Evolutionary conservation across 1,140 invertebrate genomes (phyloP).

Genomic region (Manduca sexta): DNA sequence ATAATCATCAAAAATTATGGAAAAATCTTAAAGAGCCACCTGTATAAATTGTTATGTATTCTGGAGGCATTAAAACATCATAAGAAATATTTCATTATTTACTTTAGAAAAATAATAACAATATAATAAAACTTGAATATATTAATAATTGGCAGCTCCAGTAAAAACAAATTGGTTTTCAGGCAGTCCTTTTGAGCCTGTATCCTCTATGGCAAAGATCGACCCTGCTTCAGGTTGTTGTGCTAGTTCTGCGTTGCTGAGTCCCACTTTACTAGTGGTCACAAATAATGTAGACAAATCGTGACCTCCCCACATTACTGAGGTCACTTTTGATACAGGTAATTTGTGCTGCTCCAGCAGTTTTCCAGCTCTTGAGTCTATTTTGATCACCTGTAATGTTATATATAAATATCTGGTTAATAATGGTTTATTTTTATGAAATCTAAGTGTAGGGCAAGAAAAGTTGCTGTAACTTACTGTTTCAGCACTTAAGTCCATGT

Average conservation of each 20-base stretch:
- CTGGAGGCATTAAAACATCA: too few relatives aligned
- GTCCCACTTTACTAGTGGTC: slow-evolving; percentile 75
- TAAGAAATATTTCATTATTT: not conserved
- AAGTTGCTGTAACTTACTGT: too few relatives aligned
- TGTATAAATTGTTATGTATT: too few relatives aligned
- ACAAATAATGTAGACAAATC: slow-evolving; percentile 86
- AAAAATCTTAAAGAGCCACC: too few relatives aligned
- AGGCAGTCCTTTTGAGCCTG: slow-evolving; percentile 45
- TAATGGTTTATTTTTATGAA: not conserved
- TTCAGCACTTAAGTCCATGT: too few relatives aligned
- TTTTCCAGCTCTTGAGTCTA: slow-evolving; percentile 61
- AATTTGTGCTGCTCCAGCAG: slow-evolving; percentile 71
- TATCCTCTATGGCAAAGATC: slow-evolving; percentile 55
- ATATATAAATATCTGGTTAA: not conserved
- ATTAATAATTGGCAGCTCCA: slow-evolving; percentile 49
- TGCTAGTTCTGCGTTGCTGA: slow-evolving; percentile 32
- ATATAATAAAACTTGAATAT: not conserved
- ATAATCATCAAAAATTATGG: too few relatives aligned
- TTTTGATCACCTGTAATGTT: slow-evolving; percentile 61
- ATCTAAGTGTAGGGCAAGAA: too few relatives aligned
- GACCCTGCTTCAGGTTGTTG: slow-evolving; percentile 60
- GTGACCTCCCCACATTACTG: slow-evolving; percentile 86
- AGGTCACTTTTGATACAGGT: slow-evolving; percentile 83
- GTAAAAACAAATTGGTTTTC: slow-evolving; percentile 52
- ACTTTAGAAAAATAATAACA: not conserved